A percentile compares a stretch with the other conserved stretches of the same genome.
Evolutionary conservation across 2,888 invertebrate species (phyloP).

Genomic region (Rhodophaea formosa): DNA sequence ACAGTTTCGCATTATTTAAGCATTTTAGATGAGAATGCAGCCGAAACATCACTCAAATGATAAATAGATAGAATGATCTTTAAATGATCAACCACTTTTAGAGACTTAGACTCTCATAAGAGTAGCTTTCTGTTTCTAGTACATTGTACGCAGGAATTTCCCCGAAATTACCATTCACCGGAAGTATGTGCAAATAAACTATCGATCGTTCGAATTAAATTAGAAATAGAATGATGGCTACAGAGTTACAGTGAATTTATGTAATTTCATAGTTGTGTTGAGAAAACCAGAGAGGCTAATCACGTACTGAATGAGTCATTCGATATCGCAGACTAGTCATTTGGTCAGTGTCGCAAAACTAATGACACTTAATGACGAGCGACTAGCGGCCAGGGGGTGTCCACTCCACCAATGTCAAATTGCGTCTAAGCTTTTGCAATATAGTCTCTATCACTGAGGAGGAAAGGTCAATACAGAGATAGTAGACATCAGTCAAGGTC

Average conservation of each 20-base stretch:
- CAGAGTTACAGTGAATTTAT: conserved; percentile 27
- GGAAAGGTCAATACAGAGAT: conserved; percentile 32
- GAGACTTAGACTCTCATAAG: no score
- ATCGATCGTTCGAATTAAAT: background rate
- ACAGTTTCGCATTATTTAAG: no score
- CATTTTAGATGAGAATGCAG: no score
- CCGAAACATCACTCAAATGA: no score
- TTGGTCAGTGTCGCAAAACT: conserved; percentile 81
- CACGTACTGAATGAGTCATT: conserved; percentile 75
- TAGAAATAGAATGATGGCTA: background rate
- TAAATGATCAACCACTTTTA: no score
- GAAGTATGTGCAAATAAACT: no score
- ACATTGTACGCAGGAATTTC: no score
- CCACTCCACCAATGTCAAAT: conserved; percentile 34
- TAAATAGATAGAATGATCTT: no score
- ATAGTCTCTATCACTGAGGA: conserved; percentile 42
- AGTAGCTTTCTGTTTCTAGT: no score
- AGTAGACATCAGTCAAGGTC: conserved; percentile 65
- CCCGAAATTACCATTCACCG: no score
- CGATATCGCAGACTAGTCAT: conserved; percentile 77
- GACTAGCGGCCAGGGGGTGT: conserved; percentile 62
- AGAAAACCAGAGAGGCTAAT: conserved; percentile 71
- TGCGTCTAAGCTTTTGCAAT: conserved; percentile 36
- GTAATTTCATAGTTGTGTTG: conserved; percentile 43
- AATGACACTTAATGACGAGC: conserved; percentile 79